Evolutionary conservation across 1,140 invertebrate species (phyloP).

Genomic region (Magallana gigas): DNA sequence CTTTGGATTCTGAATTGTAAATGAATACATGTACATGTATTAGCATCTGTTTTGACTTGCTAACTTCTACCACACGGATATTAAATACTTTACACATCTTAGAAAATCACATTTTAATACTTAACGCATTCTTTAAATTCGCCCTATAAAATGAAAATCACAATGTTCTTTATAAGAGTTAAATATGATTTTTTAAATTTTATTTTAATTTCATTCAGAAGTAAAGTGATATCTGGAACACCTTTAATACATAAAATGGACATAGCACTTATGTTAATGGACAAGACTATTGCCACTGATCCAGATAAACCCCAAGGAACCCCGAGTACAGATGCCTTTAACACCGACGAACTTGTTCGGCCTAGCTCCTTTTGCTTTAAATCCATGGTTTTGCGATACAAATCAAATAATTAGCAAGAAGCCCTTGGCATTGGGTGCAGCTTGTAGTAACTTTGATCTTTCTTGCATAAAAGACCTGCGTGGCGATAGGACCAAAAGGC

Average conservation of each 20-base stretch:
- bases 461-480: background rate
- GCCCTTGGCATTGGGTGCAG: background rate
- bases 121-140: no score
- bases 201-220: no score
- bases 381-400: conserved; percentile 12
- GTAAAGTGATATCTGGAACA: background rate
- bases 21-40: no score
- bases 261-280: background rate
- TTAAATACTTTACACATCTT: no score
- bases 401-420: conserved; percentile 30
- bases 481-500: background rate
- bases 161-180: no score
- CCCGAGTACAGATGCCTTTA: background rate
- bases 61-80: no score
- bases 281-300: background rate
- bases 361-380: background rate
- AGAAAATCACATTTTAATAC: no score
- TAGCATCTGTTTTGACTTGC: no score
- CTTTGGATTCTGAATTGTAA: no score
- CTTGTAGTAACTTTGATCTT: background rate
- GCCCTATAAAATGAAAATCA: no score
- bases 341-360: background rate
- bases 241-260: background rate
- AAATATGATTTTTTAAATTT: no score
- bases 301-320: background rate